Evolutionary conservation across 2,888 invertebrate species (phyloP), one percentile per base, ranked within the genome.

Genomic region (Dichetophora obliterata): DNA sequence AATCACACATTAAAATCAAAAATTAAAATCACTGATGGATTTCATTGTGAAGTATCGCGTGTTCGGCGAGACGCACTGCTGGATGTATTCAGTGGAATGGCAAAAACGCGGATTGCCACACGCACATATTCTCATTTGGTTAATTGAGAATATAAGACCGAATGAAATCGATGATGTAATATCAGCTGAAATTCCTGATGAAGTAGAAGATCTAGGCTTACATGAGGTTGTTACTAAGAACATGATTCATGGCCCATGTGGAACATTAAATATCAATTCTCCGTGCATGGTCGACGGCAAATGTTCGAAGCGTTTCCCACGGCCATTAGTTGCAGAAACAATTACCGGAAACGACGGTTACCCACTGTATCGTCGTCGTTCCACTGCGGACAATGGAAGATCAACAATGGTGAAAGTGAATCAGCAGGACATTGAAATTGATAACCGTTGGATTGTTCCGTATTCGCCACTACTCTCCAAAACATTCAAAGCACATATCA

Each of bases 361-460:
- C 69, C 77, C 79, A 52, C 72, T 78, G 34, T 80, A 77, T 78
- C 61, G 69, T 24, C 80, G 77, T 57, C 75, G 75, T 77, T 75
- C 72, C 19, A 34, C 63, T 24, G 77, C 77, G 65, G 71, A 71
- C 24, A 71, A 65, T 63, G 77, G 78, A 16, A 59, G 71, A 71
- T 65, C 78, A 19, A 43, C 76, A 8, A 57, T 27, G 19, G 11
- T 75, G 14, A 70, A 34, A 78, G 24, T 72, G 5, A 43, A 24
- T 43, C 57, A 61, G 22, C 2, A 27, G 68, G 63, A 69, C 14
- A 31, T 78, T 43, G 66, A 71, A 9, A 68, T 75, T 43, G 87
- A 86, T 71, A 88, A 88, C 82, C 77, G 84, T 48, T 88, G 84
- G 85, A 79, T 88, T 79, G 87, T 88, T 5, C 78, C 80, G n/a